Evolutionary conservation across 1,140 invertebrate species (phyloP).

Genomic region (Acyrthosiphon pisum): DNA sequence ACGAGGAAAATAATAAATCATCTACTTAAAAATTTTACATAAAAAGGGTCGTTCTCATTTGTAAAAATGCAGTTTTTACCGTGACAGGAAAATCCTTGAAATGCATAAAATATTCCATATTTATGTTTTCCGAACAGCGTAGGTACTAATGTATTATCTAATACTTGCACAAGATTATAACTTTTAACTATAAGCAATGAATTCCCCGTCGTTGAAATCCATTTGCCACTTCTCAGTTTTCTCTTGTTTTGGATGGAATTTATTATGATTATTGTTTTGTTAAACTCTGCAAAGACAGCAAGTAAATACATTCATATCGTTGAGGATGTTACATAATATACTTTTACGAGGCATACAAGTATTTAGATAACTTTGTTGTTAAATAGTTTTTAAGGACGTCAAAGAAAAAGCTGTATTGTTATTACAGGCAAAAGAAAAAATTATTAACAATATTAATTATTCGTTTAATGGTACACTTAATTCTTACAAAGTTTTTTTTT

Average conservation of each 20-base stretch:
- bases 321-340: not conserved
- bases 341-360: not conserved
- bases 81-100: not conserved
- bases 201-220: not conserved
- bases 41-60: not conserved
- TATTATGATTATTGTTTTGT: not conserved
- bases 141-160: not conserved
- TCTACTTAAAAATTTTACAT: too few relatives aligned
- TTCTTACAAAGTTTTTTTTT: not conserved
- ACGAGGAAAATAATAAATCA: too few relatives aligned
- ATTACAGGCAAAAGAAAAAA: not conserved
- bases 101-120: not conserved
- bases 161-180: not conserved
- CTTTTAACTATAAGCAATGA: not conserved
- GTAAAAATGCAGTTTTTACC: not conserved
- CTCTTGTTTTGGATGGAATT: not conserved
- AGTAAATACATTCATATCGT: not conserved
- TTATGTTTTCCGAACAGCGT: not conserved
- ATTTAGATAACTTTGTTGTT: not conserved
- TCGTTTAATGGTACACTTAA: not conserved
- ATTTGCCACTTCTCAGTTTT: not conserved
- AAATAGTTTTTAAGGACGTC: not conserved
- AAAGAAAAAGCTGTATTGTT: slow-evolving; percentile 6
- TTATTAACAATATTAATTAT: not conserved
- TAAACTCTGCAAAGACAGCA: not conserved